phyloP scores from a whole-genome alignment of 2,888 invertebrate genomes.

The Linnaemya vulpina region DNA sequence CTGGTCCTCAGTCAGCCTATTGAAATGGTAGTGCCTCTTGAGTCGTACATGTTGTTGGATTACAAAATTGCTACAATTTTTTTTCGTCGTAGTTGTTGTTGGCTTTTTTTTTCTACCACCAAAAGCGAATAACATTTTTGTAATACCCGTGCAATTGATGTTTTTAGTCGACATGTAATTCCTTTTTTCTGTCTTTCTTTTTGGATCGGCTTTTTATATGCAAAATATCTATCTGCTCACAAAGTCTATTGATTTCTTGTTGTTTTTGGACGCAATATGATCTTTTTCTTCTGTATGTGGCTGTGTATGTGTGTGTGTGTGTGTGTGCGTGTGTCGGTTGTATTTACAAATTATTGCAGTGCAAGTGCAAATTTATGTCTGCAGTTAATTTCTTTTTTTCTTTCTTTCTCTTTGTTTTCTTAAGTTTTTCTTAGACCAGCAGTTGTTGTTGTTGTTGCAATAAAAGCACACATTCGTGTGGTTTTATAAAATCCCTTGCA shows the following conservation, averaged over 20 bases:
- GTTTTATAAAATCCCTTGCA: constrained; percentile 57
- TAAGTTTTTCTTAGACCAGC: background rate
- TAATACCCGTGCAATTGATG: constrained; percentile 1
- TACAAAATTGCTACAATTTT: constrained; percentile 41
- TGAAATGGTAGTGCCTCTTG: constrained; percentile 10
- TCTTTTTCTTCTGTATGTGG: background rate
- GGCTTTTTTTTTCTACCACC: background rate
- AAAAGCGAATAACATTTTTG: constrained; percentile 25
- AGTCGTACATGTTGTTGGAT: constrained; percentile 22
- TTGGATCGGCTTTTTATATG: constrained; percentile 16
- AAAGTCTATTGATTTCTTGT: constrained; percentile 58
- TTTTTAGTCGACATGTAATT: background rate
- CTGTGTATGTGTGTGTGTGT: constrained; percentile 32
- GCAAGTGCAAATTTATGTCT: constrained; percentile 69
- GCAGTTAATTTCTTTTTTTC: constrained; percentile 63
- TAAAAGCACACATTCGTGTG: background rate
- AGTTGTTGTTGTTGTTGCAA: background rate
- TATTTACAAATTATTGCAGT: constrained; percentile 59
- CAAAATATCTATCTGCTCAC: constrained; percentile 22
- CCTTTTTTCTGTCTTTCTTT: constrained; percentile 9
- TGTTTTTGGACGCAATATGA: background rate
- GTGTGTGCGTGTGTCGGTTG: constrained; percentile 44
- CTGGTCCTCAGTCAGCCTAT: background rate
- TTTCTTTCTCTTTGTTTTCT: constrained; percentile 4
- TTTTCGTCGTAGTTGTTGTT: background rate